Base-by-base conservation (phyloP, 2,113 vertebrate genomes). In the Irena cyanogastra region DNA sequence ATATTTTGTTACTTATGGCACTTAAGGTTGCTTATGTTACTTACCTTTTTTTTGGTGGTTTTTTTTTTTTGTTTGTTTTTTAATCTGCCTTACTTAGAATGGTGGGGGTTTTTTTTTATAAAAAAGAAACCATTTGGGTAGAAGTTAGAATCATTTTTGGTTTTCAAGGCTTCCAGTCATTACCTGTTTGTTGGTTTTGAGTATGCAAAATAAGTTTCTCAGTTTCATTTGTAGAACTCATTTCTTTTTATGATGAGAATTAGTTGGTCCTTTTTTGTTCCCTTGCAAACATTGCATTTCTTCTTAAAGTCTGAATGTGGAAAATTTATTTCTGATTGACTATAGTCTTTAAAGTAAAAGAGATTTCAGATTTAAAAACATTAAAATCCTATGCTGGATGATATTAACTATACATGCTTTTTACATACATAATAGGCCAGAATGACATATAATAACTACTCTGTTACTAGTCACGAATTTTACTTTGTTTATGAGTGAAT, bases 31-130 rank as follows among this genome's bases (percentile, higher is more conserved):
- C 28, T 66, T 39, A 13, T 2, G 1, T 37, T 80, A 37, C 21
- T 45, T 54, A 39, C n/a, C n/a, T n/a, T 4, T 5, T 19, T 13
- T 27, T 81, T 50, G 41, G 17, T n/a, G n/a, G n/a, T n/a, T n/a
- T n/a, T n/a, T n/a, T n/a, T n/a, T 18, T 18, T 44, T 44, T 9
- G 2, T 7, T 8, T 26, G 16, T 26, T 69, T 54, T 30, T 71
- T 21, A 1, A 7, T 10, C 64, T 87, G 4, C 39, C 37, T 44
- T 52, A 22, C 33, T 47, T 82, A 47, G n/a, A 41, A 30, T 8
- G 9, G 1, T 6, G 2, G 2, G 2, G 0, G 6, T 21, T 24
- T 1, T n/a, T 54, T 42, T 71, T 47, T 4, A n/a, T 78, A 37
- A 90, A 90, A 70, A 35, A 41, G 37, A 54, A 74, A 10, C 13